Base-by-base conservation (phyloP, 2,888 invertebrate species). In the Parascotia fuliginaria region DNA sequence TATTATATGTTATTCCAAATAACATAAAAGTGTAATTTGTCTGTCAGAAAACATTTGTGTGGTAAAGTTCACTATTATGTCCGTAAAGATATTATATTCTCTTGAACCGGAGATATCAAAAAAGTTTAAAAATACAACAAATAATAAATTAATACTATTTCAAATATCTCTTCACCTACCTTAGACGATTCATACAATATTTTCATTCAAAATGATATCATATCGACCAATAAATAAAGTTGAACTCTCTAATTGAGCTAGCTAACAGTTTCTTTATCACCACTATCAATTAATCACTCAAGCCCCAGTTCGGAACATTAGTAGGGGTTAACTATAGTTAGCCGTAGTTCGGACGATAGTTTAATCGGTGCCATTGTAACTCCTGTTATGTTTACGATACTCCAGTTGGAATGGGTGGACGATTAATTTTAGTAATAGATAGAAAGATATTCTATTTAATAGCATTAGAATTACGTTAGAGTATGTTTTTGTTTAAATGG, bases 221-320 rank as follows among this genome's bases (percentile, higher is more conserved):
- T 24, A n/a, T 15, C 13, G 12, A n/a, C 7, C 6, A 3, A 46
- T n/a, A 9, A 31, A 31, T 2, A 31, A 31, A 9, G 29, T n/a
- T 9, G 32, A 24, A 37, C 37, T 14, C 47, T 34, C 44, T 19
- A 62, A 54, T 52, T 49, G 32, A 60, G 61, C 65, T 58, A 65
- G 65, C 48, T 40, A 66, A 48, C 55, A 55, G 58, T 56, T 69
- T 64, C 63, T 62, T 65, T 70, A 71, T 65, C 60, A 56, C 32
- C 44, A 49, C 51, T 42, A 42, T 32, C 42, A 49, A 83, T 84
- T 81, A 81, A 83, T 81, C 83, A 79, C 68, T 42, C 57, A 45
- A 50, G 64, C 44, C 66, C 62, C 62, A 67, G 71, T 65, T 61
- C 58, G 59, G 57, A 64, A 54, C 54, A 67, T 73, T 77, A 77